Evolutionary conservation across 1,140 invertebrate species (phyloP).

Genomic region (Sipha flava): DNA sequence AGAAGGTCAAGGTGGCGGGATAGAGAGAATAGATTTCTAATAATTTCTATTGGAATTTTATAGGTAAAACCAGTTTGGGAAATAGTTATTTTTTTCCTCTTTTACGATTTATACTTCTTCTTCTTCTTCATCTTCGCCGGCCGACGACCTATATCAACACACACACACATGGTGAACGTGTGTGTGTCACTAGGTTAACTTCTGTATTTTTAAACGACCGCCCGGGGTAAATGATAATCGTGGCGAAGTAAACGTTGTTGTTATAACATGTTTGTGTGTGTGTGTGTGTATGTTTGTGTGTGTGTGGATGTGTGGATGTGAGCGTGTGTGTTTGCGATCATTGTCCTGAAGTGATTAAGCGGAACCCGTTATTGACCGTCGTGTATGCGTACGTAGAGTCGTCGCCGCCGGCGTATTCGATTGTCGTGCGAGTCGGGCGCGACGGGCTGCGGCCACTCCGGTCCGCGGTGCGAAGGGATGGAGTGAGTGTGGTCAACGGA

Average conservation of each 20-base stretch:
- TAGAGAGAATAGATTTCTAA: constrained; percentile 16
- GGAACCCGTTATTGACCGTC: constrained; percentile 8
- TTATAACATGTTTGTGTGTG: background rate
- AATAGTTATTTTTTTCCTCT: background rate
- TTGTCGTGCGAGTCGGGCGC: background rate
- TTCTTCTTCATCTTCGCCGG: background rate
- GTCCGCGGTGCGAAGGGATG: too few relatives aligned
- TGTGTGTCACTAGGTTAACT: constrained; percentile 24
- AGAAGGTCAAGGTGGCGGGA: background rate
- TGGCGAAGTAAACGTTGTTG: background rate
- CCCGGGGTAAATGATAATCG: background rate
- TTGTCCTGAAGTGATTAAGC: constrained; percentile 2
- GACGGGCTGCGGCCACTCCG: too few relatives aligned
- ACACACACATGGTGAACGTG: background rate
- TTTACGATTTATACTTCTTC: too few relatives aligned
- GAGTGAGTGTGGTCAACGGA: too few relatives aligned
- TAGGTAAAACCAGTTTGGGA: background rate
- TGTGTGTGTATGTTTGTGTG: too few relatives aligned
- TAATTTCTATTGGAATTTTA: background rate
- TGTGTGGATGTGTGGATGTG: background rate
- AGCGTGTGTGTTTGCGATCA: background rate
- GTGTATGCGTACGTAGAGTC: background rate
- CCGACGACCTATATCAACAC: background rate
- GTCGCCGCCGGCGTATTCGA: background rate
- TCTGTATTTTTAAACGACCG: background rate